Evolutionary conservation across 2,113 vertebrate species (phyloP).

Genomic region (Ifrita kowaldi): DNA sequence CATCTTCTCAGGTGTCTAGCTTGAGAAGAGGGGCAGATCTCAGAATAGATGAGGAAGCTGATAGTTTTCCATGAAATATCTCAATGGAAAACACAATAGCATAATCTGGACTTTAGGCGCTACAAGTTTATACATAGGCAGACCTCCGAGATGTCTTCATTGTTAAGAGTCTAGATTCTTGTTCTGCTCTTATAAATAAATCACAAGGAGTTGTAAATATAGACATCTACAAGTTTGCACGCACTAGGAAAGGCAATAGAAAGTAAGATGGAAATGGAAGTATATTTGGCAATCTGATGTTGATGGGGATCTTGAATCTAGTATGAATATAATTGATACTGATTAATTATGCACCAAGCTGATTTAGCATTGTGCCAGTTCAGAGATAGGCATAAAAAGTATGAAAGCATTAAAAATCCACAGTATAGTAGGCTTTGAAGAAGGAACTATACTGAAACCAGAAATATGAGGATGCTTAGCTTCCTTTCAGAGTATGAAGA

Average conservation of each 20-base stretch:
- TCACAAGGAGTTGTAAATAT: background rate
- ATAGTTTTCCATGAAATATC: background rate
- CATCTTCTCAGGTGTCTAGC: background rate
- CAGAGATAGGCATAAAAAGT: background rate
- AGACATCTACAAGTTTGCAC: background rate
- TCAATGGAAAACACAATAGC: background rate
- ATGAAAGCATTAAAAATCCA: background rate
- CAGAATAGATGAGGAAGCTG: background rate
- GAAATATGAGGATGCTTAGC: background rate
- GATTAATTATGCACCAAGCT: background rate
- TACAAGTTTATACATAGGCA: background rate
- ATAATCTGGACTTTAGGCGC: background rate
- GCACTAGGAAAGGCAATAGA: background rate
- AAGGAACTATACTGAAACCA: background rate
- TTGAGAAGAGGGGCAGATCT: background rate
- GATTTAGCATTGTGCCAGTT: background rate
- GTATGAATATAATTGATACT: background rate
- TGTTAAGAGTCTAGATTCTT: background rate
- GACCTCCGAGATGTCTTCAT: background rate
- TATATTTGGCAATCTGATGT: background rate
- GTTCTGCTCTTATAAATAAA: conserved; percentile 17
- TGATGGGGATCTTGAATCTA: background rate
- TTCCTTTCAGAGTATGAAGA: background rate
- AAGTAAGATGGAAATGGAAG: background rate
- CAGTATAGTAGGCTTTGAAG: background rate